Evolutionary conservation across 1,140 invertebrate species (phyloP), one percentile per base, ranked within the genome.

Genomic region (Halotydeus destructor): DNA sequence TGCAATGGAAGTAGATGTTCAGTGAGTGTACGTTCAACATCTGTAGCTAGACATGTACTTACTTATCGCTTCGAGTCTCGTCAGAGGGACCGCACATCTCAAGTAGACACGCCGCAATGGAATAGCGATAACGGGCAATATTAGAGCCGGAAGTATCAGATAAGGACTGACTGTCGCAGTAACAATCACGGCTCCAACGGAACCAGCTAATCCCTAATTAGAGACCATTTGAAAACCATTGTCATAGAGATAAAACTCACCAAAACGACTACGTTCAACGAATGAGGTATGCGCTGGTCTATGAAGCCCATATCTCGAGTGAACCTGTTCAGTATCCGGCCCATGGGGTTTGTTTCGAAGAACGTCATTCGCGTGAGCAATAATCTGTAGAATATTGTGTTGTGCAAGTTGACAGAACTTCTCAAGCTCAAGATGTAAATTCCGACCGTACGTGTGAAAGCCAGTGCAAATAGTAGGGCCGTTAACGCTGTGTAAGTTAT

Each of bases 41-140:
- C n/a, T n/a, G n/a, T n/a, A n/a, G n/a, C n/a, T n/a, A n/a, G n/a
- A n/a, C n/a, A n/a, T n/a, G n/a, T n/a, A n/a, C n/a, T n/a, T n/a
- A n/a, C n/a, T n/a, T n/a, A n/a, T n/a, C n/a, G 74, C 78, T 67
- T 89, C 82, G 41, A 88, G 64, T 42, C 82, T 68, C 61, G 88
- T 86, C n/a, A 88, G 66, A 60, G 75, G 78, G 42, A 81, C 65
- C 19, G 78, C 79, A 0, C 81, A 78, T 24, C 64, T 65, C 16
- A 89, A 61, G 57, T 86, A 89, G 54, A 82, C 73, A 40, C 66
- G 62, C 26, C 81, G 59, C 33, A 84, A 60, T 4, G 71, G 61
- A 49, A 75, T 71, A 60, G 84, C 82, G 22, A 83, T 57, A 1
- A 74, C 45, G 0, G 64, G 64, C 19, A 86, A 65, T n/a, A 75